phyloP scores from a whole-genome alignment of 1,140 invertebrate species.

The Arctopsyche grandis region DNA sequence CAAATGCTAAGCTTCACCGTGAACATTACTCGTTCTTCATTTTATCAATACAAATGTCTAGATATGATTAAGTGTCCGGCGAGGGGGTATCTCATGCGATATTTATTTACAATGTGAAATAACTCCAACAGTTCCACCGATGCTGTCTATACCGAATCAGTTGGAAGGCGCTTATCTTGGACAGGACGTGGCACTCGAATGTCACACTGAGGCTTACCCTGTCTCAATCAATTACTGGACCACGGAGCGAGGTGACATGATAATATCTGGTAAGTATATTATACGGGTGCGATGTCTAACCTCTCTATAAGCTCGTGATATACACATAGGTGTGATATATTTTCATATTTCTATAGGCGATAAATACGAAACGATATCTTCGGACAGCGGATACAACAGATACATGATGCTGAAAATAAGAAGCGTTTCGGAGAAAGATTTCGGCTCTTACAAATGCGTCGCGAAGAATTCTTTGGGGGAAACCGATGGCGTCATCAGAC shows the following conservation, averaged over 20 bases:
- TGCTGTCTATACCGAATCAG: constrained; percentile 69
- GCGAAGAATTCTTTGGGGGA: constrained; percentile 94
- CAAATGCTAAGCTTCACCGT: too few relatives aligned
- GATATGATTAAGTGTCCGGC: too few relatives aligned
- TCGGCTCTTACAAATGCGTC: constrained; percentile 90
- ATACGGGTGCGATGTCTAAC: neutral
- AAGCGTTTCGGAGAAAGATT: constrained; percentile 80
- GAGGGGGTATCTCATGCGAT: too few relatives aligned
- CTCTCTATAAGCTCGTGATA: neutral
- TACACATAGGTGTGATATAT: too few relatives aligned
- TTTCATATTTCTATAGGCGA: constrained; percentile 73
- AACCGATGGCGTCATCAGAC: constrained; percentile 90
- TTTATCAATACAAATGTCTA: too few relatives aligned
- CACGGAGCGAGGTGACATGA: constrained; percentile 86
- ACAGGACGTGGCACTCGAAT: constrained; percentile 68
- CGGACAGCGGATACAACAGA: constrained; percentile 84
- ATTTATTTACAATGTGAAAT: too few relatives aligned
- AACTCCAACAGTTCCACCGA: constrained; percentile 65
- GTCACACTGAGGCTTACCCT: constrained; percentile 68
- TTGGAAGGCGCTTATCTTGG: constrained; percentile 68
- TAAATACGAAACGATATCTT: constrained; percentile 84
- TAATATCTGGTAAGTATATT: constrained; percentile 81
- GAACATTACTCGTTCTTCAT: too few relatives aligned
- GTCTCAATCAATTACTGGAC: constrained; percentile 71
- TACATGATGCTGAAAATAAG: constrained; percentile 90